phyloP scores from a whole-genome alignment of 2,113 vertebrate genomes.

The Monarcha castaneiventris region DNA sequence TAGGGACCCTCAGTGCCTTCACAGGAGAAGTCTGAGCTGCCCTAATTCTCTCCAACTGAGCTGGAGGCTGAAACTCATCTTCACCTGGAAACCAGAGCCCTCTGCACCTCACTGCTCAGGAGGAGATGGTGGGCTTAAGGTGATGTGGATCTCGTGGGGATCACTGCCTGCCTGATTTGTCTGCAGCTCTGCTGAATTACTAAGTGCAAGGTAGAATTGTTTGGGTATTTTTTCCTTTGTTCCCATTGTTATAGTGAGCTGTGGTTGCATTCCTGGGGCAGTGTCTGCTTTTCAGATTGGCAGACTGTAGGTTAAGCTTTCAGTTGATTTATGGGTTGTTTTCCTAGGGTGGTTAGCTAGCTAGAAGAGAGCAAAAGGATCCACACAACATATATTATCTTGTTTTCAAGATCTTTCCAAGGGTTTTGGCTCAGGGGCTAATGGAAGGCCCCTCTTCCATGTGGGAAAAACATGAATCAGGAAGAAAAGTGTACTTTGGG shows the following conservation, averaged over 20 bases:
- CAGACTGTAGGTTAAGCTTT: neutral
- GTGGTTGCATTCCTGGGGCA: neutral
- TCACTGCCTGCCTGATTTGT: neutral
- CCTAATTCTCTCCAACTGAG: neutral
- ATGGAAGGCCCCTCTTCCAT: neutral
- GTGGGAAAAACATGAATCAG: neutral
- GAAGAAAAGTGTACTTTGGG: neutral
- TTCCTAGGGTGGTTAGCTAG: neutral
- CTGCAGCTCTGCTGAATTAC: neutral
- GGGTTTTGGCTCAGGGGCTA: neutral
- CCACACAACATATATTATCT: neutral
- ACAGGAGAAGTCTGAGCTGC: neutral
- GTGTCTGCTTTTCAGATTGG: conserved; percentile 32
- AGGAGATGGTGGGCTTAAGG: neutral
- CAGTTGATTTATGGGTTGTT: conserved; percentile 53
- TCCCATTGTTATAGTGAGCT: neutral
- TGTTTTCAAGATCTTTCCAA: conserved; percentile 8
- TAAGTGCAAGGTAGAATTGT: neutral
- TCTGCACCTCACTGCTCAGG: neutral
- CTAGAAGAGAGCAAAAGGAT: neutral
- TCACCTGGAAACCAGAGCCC: neutral
- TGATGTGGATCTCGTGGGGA: neutral
- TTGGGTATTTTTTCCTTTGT: neutral
- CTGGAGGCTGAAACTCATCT: neutral
- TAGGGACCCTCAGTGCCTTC: neutral